Evolutionary conservation across 1,140 invertebrate species (phyloP).

Genomic region (Sinella curviseta): DNA sequence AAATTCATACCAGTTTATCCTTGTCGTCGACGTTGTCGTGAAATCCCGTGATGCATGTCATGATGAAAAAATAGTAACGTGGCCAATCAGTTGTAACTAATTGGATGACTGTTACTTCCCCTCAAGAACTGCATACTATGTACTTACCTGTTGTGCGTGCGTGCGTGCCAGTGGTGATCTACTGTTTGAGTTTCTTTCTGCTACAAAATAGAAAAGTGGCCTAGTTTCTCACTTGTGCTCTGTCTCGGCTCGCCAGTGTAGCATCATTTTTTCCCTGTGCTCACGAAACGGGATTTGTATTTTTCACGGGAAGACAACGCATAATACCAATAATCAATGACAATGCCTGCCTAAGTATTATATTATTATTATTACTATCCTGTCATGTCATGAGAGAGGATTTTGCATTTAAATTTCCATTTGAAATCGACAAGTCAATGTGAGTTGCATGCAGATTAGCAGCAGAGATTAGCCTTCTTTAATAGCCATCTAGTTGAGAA

Average conservation of each 20-base stretch:
- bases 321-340: not conserved
- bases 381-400: not conserved
- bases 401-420: not conserved
- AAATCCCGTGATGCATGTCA: not conserved
- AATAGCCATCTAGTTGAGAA: too few species aligned
- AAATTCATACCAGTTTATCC: too few species aligned
- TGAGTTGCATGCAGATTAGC: too few species aligned
- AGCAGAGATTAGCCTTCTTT: too few species aligned
- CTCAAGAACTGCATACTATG: not conserved
- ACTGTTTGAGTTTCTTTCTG: not conserved
- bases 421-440: too few species aligned
- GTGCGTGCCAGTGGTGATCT: not conserved
- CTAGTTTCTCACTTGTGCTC: too few species aligned
- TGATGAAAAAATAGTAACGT: not conserved
- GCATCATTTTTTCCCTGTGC: not conserved
- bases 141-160: too few species aligned
- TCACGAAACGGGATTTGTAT: not conserved
- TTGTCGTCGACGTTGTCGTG: not conserved
- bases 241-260: too few species aligned
- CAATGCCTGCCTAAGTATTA: too few species aligned
- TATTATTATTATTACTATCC: not conserved
- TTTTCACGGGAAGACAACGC: not conserved
- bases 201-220: not conserved
- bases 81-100: slow-evolving; percentile 14
- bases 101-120: slow-evolving; percentile 1